A percentile compares a stretch with the other conserved stretches of the same genome.
phyloP scores from a whole-genome alignment of 1,140 invertebrate species.

The Babylonia areolata region DNA sequence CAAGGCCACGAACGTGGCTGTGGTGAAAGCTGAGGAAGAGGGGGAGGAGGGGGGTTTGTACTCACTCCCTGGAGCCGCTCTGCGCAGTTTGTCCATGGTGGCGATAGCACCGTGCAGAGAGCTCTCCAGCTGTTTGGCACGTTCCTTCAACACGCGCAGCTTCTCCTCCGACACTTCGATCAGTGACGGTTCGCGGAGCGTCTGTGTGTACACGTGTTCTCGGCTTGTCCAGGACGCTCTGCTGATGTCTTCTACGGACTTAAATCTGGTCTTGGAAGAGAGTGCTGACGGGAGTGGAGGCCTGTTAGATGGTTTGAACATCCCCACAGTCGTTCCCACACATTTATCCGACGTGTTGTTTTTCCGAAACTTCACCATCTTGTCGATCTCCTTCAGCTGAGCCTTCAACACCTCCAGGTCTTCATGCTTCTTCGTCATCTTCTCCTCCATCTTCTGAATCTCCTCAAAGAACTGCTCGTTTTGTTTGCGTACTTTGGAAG shows the following conservation, averaged over 20 bases:
- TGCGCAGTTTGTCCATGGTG: constrained; percentile 62
- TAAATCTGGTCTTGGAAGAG: not conserved
- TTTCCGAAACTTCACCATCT: constrained; percentile 21
- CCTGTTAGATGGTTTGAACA: not conserved
- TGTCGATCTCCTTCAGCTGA: constrained; percentile 31
- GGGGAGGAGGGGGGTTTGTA: not conserved
- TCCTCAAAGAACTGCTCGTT: constrained; percentile 16
- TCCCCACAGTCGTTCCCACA: constrained; percentile 6
- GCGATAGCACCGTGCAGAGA: constrained; percentile 66
- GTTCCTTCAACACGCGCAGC: constrained; percentile 58
- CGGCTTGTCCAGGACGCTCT: not conserved
- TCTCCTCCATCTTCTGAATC: constrained; percentile 16
- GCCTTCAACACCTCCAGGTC: constrained; percentile 32
- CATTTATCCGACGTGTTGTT: constrained; percentile 1
- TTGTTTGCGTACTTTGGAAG: constrained; percentile 24
- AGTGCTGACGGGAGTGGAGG: not conserved
- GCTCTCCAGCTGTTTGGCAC: constrained; percentile 66
- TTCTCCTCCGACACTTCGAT: constrained; percentile 65
- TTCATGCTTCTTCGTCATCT: constrained; percentile 20
- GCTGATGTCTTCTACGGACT: too few relatives aligned
- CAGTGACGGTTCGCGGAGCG: constrained; percentile 33
- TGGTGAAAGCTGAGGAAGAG: constrained; percentile 16
- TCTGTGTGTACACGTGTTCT: too few relatives aligned
- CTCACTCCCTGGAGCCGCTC: constrained; percentile 30
- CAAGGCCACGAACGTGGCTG: constrained; percentile 42